Evolutionary conservation across 2,797 vertebrate genomes (phyloP), one percentile per base, ranked within the genome.

Genomic region (Graptemys geographica): DNA sequence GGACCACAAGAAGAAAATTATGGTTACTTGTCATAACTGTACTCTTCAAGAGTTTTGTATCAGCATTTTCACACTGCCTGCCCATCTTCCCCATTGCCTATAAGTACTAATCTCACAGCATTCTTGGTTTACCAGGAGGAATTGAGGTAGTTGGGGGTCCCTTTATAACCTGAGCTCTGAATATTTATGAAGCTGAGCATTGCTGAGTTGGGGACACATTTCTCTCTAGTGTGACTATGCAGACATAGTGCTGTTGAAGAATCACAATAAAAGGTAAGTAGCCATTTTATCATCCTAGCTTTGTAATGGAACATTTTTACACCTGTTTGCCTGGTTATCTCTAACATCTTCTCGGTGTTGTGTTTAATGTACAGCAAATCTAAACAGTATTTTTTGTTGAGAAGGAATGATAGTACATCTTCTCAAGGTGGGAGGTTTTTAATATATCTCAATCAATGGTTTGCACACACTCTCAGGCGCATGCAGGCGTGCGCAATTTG

Each of bases 401-500:
- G 69, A 2, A 82, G 12, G 82, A 56, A 83, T 49, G 33, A 4
- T 5, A 49, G 4, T 80, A 18, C n/a, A 10, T 41, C 15, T 59
- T 88, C 55, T 21, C 5, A 8, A 19, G 69, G 33, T 81, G 44
- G 84, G 8, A 28, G 62, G 85, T 76, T 76, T n/a, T 18, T 10
- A 37, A 37, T 69, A 23, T 72, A 49, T 28, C 4, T 78, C 74
- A 16, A 28, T 47, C 25, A 5, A 15, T 90, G 31, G 1, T 82
- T 3, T 0, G 0, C 80, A 4, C 18, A 74, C 25, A 4, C 6
- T 82, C 59, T 33, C 59, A 37, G 62, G 1, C 28, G 1, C 5
- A 5, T 78, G 12, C 2, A 0, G 0, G 0, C 41, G 55, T 57
- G n/a, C 37, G 41, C 84, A 19, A 62, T 56, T 47, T 52, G 33